Evolutionary conservation across 2,113 vertebrate genomes (phyloP), one percentile per base, ranked within the genome.

Genomic region (Xiphias gladius): DNA sequence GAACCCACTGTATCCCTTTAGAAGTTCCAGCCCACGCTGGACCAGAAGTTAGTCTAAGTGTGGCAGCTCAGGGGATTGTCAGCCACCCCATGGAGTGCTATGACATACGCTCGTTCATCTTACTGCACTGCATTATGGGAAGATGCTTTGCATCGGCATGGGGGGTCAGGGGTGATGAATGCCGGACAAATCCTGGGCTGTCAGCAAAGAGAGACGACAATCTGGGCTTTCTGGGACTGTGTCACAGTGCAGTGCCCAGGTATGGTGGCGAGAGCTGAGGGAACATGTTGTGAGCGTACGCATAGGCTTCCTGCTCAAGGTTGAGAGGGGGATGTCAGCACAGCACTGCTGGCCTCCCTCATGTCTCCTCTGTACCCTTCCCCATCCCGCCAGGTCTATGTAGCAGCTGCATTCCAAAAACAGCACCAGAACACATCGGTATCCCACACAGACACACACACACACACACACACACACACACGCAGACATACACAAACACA

Each of bases 151-250:
- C 71, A 32, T 30, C 66, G 1, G 71, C 30, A 39, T 30, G 76
- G 71, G 57, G 82, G 86, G 87, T 84, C 79, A 74, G 82, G 78
- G 83, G 85, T 92, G 90, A 94, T 89, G 71, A 89, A 94, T 93
- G 88, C 69, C 2, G 69, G 69, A 62, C 71, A 82, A 69, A 74
- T 73, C 73, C 0, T 37, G 68, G 54, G 52, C 63, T 87, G 91
- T 90, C 86, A 85, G 85, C 26, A 77, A 73, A 83, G 62, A 65
- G 59, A 77, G 77, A 86, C 59, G 83, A 91, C 91, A 92, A 90
- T 93, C 88, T 93, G 92, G 77, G 71, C 73, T 88, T 79, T 72
- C 57, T 83, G 84, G 82, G 86, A 76, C 48, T 0, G 24, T 83
- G 86, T 84, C 87, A 70, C 79, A 32, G 66, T n/a, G 61, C 57